Evolutionary conservation across 2,888 invertebrate species (phyloP).

Genomic region (Imbricaverruca yamaguchii): DNA sequence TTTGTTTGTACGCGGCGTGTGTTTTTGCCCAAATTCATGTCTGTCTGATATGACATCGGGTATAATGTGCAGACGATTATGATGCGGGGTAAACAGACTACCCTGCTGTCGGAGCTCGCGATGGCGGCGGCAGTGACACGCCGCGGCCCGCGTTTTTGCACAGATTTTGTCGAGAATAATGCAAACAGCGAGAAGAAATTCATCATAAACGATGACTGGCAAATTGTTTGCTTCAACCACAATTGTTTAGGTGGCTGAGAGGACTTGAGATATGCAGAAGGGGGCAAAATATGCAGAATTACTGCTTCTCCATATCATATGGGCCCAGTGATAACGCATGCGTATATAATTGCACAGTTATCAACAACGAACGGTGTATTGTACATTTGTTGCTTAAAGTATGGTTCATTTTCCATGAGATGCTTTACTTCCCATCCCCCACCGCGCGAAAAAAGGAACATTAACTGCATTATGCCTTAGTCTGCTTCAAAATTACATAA

Average conservation of each 20-base stretch:
- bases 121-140: background rate
- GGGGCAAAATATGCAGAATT: background rate
- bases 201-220: background rate
- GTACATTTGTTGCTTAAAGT: too few species aligned
- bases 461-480: too few species aligned
- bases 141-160: background rate
- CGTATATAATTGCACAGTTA: too few species aligned
- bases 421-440: too few species aligned
- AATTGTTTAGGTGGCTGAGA: background rate
- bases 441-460: too few species aligned
- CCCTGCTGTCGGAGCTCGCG: background rate
- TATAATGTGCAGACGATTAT: slow-evolving; percentile 18
- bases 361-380: too few species aligned
- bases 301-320: too few species aligned
- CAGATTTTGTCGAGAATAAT: background rate
- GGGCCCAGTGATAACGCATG: too few species aligned
- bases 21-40: slow-evolving; percentile 9
- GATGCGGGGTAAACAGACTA: slow-evolving; percentile 16
- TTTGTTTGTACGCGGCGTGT: background rate
- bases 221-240: background rate
- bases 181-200: slow-evolving; percentile 1
- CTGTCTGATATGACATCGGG: slow-evolving; percentile 20
- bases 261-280: background rate
- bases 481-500: too few species aligned
- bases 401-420: too few species aligned